Base-by-base conservation (phyloP, 2,888 invertebrate genomes). In the Hydroisotoma schaefferi region DNA sequence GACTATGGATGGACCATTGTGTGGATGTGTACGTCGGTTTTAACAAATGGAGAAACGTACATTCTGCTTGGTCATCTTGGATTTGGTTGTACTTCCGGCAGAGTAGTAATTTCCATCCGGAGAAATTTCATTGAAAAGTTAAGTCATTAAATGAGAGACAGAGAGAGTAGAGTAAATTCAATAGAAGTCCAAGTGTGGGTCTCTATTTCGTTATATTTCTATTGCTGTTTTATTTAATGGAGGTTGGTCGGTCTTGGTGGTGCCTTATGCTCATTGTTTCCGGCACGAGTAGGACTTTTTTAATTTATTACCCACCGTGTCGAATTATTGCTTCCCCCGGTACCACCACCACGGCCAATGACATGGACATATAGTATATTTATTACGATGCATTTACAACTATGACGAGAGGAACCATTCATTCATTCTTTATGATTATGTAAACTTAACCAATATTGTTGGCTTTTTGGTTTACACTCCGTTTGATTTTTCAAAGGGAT, bases 261-360 rank as follows among this genome's bases (percentile, higher is more conserved):
- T 65, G 55, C 51, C 64, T 57, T 62, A 62, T 62, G 69, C 60
- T 69, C 62, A 65, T 62, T 64, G 62, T 64, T 67, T 67, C 67
- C 67, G 69, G 69, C 67, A 66, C 69, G 61, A 57, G 58, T 40
- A 61, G 53, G n/a, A 63, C 62, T 65, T 67, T 65, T 64, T 63
- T 67, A 67, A 67, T 67, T 67, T 67, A 69, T 69, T 66, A 66
- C 57, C 63, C 61, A 66, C 67, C 66, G 67, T 69, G 67, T 58
- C 69, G 66, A 69, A 69, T 69, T 67, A 63, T 66, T 63, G 44
- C 59, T 63, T 63, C 63, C 56, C 57, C 37, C 47, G 46, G 33
- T n/a, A n/a, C n/a, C 26, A 51, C 10, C 20, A 27, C 27, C 8
- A 49, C 37, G 37, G 26, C 12, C 18, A 54, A n/a, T 15, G 25